Conservation (phyloP, 2,888 invertebrate species). For the Pollenia angustigena region DNA sequence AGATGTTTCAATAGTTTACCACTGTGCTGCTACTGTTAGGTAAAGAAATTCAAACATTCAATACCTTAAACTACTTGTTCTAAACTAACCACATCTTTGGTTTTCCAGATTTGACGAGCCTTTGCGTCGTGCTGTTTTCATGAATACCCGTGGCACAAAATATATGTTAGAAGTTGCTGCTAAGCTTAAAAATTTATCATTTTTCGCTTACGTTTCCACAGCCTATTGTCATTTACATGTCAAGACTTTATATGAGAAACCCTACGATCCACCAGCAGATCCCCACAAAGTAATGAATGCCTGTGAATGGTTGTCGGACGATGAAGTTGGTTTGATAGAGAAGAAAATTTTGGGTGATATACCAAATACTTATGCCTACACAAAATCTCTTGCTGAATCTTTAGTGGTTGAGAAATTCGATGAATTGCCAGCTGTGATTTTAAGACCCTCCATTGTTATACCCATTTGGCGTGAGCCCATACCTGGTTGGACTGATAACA, state of each 20-base stretch:
- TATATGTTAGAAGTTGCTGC: conserved; percentile 93
- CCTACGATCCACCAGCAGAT: conserved; percentile 93
- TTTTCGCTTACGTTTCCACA: conserved; percentile 90
- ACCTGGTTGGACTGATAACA: conserved; percentile 96
- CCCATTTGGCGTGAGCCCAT: conserved; percentile 93
- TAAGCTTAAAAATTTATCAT: conserved; percentile 90
- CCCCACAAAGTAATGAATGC: conserved; percentile 90
- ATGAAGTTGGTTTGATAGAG: conserved; percentile 87
- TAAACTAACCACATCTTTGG: not conserved
- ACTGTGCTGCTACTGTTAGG: conserved; percentile 90
- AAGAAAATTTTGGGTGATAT: conserved; percentile 89
- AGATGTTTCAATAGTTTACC: conserved; percentile 93
- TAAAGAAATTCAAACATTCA: conserved; percentile 66
- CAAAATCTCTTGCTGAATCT: conserved; percentile 95
- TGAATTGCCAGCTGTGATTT: conserved; percentile 90
- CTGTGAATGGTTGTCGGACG: conserved; percentile 92
- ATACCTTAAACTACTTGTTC: too few relatives aligned
- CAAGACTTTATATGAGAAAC: conserved; percentile 91
- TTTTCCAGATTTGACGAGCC: conserved; percentile 92
- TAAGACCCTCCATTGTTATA: conserved; percentile 95
- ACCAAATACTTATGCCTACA: conserved; percentile 96
- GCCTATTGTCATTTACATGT: conserved; percentile 96
- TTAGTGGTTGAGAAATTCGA: conserved; percentile 91
- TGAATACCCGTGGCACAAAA: conserved; percentile 97
- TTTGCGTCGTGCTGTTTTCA: conserved; percentile 93